These are phyloP conservation scores for Cervus canadensis DNA, from an alignment of 2,113 vertebrate genomes.

Conservation along the genomic window DNA sequence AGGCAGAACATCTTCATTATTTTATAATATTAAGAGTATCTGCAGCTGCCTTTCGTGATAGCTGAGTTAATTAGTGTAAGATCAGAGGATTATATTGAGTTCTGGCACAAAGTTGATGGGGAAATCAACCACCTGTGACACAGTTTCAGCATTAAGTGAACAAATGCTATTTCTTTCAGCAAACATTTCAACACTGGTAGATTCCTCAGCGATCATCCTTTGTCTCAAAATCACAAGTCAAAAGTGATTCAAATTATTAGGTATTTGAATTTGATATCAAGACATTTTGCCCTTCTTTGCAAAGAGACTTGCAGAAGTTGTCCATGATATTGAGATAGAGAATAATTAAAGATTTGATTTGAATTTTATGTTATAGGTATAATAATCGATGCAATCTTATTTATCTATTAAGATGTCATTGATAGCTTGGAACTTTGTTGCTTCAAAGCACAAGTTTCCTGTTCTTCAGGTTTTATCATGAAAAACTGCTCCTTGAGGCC, in stretches of 20 bases:
- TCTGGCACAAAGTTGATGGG: neutral
- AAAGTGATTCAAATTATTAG: neutral
- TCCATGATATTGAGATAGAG: neutral
- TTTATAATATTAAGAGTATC: neutral
- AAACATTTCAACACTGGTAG: neutral
- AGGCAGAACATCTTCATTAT: neutral
- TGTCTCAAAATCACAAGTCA: neutral
- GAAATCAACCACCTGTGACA: neutral
- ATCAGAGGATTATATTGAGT: neutral
- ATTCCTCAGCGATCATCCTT: neutral
- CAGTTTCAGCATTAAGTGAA: neutral
- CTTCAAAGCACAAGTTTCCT: neutral
- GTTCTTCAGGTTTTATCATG: neutral
- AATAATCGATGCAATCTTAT: accelerated
- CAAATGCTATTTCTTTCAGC: neutral
- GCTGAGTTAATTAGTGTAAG: neutral
- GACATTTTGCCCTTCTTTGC: neutral
- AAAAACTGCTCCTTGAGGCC: neutral
- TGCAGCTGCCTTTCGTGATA: neutral
- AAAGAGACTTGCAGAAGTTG: neutral
- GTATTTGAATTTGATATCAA: neutral
- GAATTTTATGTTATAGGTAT: no score
- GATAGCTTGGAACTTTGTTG: neutral
- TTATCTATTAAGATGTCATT: no score
- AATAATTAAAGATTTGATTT: neutral